Conservation (phyloP, 2,113 vertebrate species). For the Cyprinus carpio region DNA sequence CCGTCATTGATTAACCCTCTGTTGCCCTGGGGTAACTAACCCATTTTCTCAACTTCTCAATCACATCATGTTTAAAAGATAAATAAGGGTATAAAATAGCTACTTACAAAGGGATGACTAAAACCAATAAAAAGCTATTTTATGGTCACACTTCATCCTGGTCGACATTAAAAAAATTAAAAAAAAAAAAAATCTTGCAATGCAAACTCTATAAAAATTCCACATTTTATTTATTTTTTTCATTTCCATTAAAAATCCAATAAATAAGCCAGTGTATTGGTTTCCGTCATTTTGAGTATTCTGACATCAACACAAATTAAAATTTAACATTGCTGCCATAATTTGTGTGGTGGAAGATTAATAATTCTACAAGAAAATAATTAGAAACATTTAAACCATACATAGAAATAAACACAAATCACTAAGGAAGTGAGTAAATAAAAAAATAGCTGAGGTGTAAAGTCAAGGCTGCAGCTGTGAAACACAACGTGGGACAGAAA, state of each 20-base stretch:
- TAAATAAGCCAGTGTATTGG: no score
- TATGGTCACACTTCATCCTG: background rate
- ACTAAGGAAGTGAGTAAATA: background rate
- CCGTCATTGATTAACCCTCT: conserved; percentile 8
- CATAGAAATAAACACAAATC: background rate
- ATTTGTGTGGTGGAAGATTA: no score
- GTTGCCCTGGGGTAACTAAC: background rate
- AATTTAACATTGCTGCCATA: no score
- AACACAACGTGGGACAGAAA: background rate
- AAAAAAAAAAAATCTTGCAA: no score
- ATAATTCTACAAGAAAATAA: background rate
- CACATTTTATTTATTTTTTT: no score
- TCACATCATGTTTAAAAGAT: background rate
- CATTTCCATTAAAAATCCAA: no score
- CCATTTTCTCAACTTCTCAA: background rate
- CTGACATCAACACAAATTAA: no score
- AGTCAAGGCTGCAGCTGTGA: background rate
- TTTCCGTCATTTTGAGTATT: no score
- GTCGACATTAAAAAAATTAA: no score
- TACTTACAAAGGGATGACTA: background rate
- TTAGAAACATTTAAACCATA: background rate
- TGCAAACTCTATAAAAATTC: no score
- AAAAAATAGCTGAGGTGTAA: background rate
- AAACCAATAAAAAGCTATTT: background rate
- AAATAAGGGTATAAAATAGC: background rate